Percentiles rank a stretch among this genome's conserved stretches.
Conservation (phyloP, 2,797 vertebrate genomes). For the Acrossocheilus wenchowensis region DNA sequence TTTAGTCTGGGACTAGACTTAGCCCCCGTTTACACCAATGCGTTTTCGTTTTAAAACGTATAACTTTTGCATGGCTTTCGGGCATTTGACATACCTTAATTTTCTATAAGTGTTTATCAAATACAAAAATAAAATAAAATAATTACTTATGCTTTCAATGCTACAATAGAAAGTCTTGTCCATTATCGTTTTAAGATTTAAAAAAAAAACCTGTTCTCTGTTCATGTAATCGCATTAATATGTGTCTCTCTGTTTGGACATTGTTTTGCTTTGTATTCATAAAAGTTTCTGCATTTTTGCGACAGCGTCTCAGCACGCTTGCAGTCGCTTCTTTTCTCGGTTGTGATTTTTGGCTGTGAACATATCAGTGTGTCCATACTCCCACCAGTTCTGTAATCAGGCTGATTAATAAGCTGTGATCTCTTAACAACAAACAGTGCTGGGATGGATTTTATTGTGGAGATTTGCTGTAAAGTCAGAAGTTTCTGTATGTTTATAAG, state of each 20-base stretch:
- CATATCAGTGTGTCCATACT: conserved; percentile 25
- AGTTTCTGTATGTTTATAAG: conserved; percentile 1
- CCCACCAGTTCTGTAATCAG: conserved; percentile 40
- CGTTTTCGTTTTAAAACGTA: too few species aligned
- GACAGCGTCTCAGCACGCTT: conserved; percentile 6
- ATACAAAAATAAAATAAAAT: too few species aligned
- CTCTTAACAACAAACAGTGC: conserved; percentile 38
- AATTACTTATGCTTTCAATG: too few species aligned
- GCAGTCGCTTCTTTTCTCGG: conserved; percentile 7
- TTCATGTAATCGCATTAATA: not conserved
- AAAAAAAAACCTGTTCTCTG: not conserved
- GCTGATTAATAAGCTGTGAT: conserved; percentile 45
- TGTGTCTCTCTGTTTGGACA: not conserved
- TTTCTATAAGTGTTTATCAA: too few species aligned
- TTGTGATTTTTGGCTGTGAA: conserved; percentile 25
- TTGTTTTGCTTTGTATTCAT: not conserved
- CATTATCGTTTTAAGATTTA: too few species aligned
- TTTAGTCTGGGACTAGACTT: not conserved
- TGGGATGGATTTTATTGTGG: conserved; percentile 24
- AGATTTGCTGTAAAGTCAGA: conserved; percentile 14
- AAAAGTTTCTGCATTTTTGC: not conserved
- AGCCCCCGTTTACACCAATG: not conserved
- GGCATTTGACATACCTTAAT: too few species aligned
- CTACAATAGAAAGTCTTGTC: too few species aligned
- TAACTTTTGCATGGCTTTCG: too few species aligned